Percentiles rank a stretch among this genome's conserved stretches.
phyloP scores from a whole-genome alignment of 2,797 vertebrate genomes.

The Hybognathus amarus region DNA sequence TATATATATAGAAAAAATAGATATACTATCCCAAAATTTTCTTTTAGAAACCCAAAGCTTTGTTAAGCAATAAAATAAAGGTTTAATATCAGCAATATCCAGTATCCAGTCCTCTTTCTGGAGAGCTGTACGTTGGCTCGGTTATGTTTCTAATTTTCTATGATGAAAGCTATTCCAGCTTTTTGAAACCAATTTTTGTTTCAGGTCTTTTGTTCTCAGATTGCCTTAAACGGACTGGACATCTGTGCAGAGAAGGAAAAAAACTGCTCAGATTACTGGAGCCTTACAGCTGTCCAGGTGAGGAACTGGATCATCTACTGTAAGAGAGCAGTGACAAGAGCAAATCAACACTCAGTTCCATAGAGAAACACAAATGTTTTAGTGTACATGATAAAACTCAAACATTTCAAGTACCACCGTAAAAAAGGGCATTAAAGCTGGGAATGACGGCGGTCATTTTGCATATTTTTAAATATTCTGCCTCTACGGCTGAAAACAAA shows the following conservation, averaged over 20 bases:
- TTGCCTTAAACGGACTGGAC: neutral
- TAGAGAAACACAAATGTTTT: constrained; percentile 5
- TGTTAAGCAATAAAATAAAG: constrained; percentile 21
- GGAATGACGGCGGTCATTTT: constrained; percentile 24
- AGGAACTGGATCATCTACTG: constrained; percentile 24
- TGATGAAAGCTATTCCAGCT: neutral
- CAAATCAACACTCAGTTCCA: constrained; percentile 24
- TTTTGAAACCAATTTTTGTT: neutral
- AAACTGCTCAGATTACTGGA: neutral
- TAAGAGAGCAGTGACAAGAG: constrained; percentile 20
- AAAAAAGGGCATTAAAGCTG: neutral
- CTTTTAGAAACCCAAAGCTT: constrained; percentile 26
- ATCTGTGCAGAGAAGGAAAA: neutral
- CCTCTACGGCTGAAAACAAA: constrained; percentile 6
- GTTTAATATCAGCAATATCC: constrained; percentile 14
- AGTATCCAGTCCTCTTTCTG: constrained; percentile 18
- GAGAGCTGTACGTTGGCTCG: neutral
- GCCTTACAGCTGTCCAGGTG: constrained; percentile 8
- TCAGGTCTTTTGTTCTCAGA: neutral
- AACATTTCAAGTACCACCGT: neutral
- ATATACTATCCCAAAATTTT: constrained; percentile 15
- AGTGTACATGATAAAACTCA: constrained; percentile 16
- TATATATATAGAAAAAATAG: constrained; percentile 18
- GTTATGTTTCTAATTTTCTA: neutral
- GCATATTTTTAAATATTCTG: constrained; percentile 22